Evolutionary conservation across 2,888 invertebrate species (phyloP).

Genomic region (Reticulitermes lucifugus): DNA sequence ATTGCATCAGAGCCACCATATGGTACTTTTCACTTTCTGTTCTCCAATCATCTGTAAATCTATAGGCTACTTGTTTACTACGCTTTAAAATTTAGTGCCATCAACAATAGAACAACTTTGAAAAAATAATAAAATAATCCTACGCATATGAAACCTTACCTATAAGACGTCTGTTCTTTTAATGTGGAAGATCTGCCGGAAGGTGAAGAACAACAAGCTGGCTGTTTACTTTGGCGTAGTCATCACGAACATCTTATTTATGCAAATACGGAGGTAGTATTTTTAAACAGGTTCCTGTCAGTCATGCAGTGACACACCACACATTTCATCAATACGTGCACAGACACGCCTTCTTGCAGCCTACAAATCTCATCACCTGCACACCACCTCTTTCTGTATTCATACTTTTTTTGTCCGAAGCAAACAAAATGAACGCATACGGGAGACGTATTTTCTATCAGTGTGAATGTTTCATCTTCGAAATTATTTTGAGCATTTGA

Average conservation of each 20-base stretch:
- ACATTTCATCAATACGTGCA: constrained; percentile 26
- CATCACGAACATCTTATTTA: constrained; percentile 5
- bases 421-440: too few relatives aligned
- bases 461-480: too few relatives aligned
- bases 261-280: constrained; percentile 19
- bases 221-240: constrained; percentile 25
- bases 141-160: not conserved
- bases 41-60: not conserved
- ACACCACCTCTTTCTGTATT: not conserved
- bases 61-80: not conserved
- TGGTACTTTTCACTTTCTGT: not conserved
- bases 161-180: not conserved
- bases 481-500: too few relatives aligned
- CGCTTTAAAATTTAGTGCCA: not conserved
- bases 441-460: too few relatives aligned
- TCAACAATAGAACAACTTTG: not conserved
- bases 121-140: constrained; percentile 27
- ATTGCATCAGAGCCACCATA: not conserved
- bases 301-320: constrained; percentile 16
- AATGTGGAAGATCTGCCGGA: not conserved
- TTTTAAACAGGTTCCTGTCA: constrained; percentile 18
- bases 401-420: too few relatives aligned
- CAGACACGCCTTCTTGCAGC: constrained; percentile 12
- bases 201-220: not conserved
- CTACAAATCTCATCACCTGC: constrained; percentile 17